A percentile compares a stretch with the other conserved stretches of the same genome.
Conservation (phyloP, 53 echinoderm and acorn worm species). For the Apostichopus leukothele region DNA sequence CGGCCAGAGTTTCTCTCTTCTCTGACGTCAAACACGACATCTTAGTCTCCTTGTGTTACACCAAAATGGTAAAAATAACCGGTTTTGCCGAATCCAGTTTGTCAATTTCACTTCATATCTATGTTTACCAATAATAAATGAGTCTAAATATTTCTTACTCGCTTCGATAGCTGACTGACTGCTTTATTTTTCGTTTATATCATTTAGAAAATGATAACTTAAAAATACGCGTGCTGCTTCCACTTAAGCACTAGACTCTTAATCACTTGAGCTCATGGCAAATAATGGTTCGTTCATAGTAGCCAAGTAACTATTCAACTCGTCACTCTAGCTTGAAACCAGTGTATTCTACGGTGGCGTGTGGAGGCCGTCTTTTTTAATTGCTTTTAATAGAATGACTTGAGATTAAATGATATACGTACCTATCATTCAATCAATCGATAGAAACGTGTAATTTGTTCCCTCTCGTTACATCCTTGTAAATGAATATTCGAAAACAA, state of each 20-base stretch:
- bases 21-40: neutral
- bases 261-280: neutral
- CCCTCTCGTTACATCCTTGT: no score
- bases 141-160: neutral
- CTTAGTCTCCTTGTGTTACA: neutral
- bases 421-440: no score
- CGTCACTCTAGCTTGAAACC: no score
- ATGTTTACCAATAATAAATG: no score
- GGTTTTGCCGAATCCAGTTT: neutral
- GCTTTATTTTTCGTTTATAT: neutral
- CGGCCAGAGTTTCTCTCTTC: neutral
- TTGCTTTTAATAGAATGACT: no score
- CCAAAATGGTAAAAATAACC: neutral
- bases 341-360: no score
- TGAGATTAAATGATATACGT: no score
- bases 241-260: neutral
- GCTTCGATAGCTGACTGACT: neutral
- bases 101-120: no score
- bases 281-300: neutral
- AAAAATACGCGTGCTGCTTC: neutral
- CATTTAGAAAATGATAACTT: neutral
- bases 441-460: no score
- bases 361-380: no score
- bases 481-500: no score
- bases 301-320: no score